These are phyloP conservation scores for Prochilodus magdalenae DNA, from an alignment of 2,113 vertebrate genomes.

Conservation along the genomic window DNA sequence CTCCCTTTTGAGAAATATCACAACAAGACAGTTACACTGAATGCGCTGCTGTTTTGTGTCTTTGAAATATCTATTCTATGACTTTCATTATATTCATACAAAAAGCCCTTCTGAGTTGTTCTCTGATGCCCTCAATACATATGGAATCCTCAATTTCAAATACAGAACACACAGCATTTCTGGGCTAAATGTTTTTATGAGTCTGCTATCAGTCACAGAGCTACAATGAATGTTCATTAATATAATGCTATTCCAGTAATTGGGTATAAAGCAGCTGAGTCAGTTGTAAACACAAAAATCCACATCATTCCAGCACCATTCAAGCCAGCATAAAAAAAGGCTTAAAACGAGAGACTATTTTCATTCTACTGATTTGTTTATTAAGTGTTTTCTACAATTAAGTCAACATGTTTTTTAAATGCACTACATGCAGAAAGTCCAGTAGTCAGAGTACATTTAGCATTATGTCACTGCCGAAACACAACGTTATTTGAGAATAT, in stretches of 20 bases:
- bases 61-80: conserved; percentile 28
- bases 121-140: not conserved
- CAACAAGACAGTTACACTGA: conserved; percentile 9
- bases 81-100: not conserved
- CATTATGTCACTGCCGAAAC: too few relatives aligned
- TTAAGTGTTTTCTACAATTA: too few relatives aligned
- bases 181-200: not conserved
- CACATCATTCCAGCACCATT: not conserved
- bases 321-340: too few relatives aligned
- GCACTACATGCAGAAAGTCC: too few relatives aligned
- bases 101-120: conserved; percentile 18
- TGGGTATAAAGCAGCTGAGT: not conserved
- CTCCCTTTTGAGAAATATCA: not conserved
- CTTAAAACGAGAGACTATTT: too few relatives aligned
- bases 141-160: conserved; percentile 45
- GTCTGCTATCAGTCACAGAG: not conserved
- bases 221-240: not conserved
- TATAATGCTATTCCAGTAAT: not conserved
- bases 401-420: not conserved
- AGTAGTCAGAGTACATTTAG: too few relatives aligned
- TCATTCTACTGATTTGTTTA: too few relatives aligned
- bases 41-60: conserved; percentile 1
- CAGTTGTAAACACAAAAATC: not conserved
- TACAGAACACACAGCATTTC: conserved; percentile 5
- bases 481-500: too few relatives aligned